Percentiles rank a stretch among this genome's conserved stretches.
Evolutionary conservation across 2,888 invertebrate genomes (phyloP).

Genomic region (Drosophila hawaiiensis): DNA sequence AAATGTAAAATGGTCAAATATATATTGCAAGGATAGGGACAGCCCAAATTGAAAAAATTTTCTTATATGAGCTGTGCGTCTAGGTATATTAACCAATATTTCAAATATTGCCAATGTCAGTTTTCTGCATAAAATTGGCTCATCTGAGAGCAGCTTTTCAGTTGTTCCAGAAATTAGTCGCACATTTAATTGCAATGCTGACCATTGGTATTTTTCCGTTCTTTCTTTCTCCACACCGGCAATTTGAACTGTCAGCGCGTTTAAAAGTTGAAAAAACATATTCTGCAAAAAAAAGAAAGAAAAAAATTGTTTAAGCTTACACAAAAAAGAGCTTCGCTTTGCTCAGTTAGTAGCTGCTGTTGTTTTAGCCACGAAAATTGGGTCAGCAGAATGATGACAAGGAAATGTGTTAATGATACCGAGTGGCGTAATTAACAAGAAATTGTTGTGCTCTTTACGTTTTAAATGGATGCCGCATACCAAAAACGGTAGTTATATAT

Average conservation of each 20-base stretch:
- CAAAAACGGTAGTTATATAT: slow-evolving; percentile 30
- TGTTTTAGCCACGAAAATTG: slow-evolving; percentile 59
- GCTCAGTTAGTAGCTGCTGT: slow-evolving; percentile 43
- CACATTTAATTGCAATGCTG: slow-evolving; percentile 61
- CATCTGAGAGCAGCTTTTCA: slow-evolving; percentile 1
- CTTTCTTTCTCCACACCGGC: slow-evolving; percentile 1
- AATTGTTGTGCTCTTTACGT: slow-evolving; percentile 41
- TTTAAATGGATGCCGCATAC: slow-evolving; percentile 45
- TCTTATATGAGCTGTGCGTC: neutral
- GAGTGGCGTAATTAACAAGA: slow-evolving; percentile 70
- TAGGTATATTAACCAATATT: neutral
- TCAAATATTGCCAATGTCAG: slow-evolving; percentile 4
- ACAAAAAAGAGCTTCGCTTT: slow-evolving; percentile 42
- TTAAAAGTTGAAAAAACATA: slow-evolving; percentile 35
- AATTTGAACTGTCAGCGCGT: slow-evolving; percentile 53
- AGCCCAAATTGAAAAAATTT: neutral
- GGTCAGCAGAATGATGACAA: slow-evolving; percentile 70
- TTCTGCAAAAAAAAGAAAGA: slow-evolving; percentile 25
- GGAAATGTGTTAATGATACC: slow-evolving; percentile 78
- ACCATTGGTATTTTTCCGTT: slow-evolving; percentile 19
- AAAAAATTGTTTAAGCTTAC: slow-evolving; percentile 41
- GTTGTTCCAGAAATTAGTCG: slow-evolving; percentile 54
- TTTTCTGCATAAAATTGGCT: slow-evolving; percentile 38
- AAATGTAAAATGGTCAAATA: neutral
- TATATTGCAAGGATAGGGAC: neutral